These are phyloP conservation scores for Trissolcus basalis DNA, from an alignment of 1,140 invertebrate species.

Conservation along the genomic window DNA sequence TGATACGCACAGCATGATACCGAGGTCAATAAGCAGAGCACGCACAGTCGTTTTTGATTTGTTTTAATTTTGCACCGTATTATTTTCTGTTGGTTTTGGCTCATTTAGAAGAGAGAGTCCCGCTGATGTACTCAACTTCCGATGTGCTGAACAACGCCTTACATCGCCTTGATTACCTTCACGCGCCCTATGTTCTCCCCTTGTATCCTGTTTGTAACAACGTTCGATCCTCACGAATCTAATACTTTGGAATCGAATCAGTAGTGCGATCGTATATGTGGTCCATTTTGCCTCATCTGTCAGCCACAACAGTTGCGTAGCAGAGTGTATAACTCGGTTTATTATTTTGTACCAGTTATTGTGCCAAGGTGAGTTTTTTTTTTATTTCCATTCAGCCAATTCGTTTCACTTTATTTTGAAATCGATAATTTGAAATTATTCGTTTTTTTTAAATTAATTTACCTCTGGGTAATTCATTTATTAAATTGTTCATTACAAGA, in stretches of 20 bases:
- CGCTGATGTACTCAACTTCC: slow-evolving; percentile 74
- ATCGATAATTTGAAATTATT: no score
- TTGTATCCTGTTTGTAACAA: slow-evolving; percentile 69
- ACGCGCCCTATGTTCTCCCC: slow-evolving; percentile 68
- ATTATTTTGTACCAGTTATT: slow-evolving; percentile 69
- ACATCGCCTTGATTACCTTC: slow-evolving; percentile 71
- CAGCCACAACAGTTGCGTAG: slow-evolving; percentile 64
- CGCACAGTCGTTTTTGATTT: slow-evolving; percentile 48
- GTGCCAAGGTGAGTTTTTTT: slow-evolving; percentile 68
- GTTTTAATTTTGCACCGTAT: slow-evolving; percentile 65
- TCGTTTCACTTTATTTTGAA: slow-evolving; percentile 31
- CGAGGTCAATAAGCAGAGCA: slow-evolving; percentile 29
- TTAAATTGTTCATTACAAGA: no score
- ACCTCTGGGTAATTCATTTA: no score
- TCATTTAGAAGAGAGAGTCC: slow-evolving; percentile 74
- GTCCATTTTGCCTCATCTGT: slow-evolving; percentile 57
- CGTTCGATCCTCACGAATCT: slow-evolving; percentile 65
- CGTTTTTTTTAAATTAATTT: no score
- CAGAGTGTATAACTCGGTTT: slow-evolving; percentile 64
- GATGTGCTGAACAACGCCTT: slow-evolving; percentile 75
- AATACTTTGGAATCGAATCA: slow-evolving; percentile 60
- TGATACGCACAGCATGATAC: slow-evolving; percentile 21
- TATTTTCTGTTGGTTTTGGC: slow-evolving; percentile 65
- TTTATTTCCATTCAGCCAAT: slow-evolving; percentile 25
- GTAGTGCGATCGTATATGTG: slow-evolving; percentile 56